Evolutionary conservation across 2,797 vertebrate species (phyloP), one percentile per base, ranked within the genome.

Genomic region (Neopelma chrysocephalum): DNA sequence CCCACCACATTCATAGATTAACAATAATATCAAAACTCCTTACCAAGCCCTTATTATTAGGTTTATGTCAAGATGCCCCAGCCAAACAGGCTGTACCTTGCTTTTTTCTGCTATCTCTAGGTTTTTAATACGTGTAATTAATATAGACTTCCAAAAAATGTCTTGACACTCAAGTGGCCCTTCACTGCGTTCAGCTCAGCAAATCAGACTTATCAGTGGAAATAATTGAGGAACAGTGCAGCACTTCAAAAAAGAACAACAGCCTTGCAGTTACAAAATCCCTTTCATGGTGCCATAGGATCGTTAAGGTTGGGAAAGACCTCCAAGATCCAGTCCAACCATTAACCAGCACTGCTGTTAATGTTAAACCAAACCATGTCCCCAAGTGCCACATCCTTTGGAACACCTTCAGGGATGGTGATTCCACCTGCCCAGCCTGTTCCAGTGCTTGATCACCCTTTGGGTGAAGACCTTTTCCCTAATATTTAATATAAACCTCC

Each of bases 201-300:
- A 71, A 62, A 83, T 10, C 56, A 14, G 51, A 36, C 32, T 10
- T 21, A 47, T 58, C 34, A 18, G 2, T n/a, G 56, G n/a, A 57
- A 53, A 5, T 57, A 69, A 82, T 53, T 29, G 58, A 73, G 66
- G 42, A 50, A 3, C 38, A 32, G 34, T 2, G 42, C 60, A 90
- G 51, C 66, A 11, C 1, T 22, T 32, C 20, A 45, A 54, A 90
- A 18, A 18, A 51, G n/a, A 27, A 22, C 50, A 84, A 58, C 18
- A 36, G n/a, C 47, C 34, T 12, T 2, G 5, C 25, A 65, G 26
- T 1, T 13, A 43, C 19, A 60, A 40, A 36, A n/a, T 2, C 0
- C 6, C 64, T 61, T 42, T 32, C 17, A 13, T 2, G 0, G 36
- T 29, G 23, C 23, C 56, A 14, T 7, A 17, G 19, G 21, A 22